A percentile compares a stretch with the other conserved stretches of the same genome.
Conservation (phyloP, 2,797 vertebrate species). For the Chiloscyllium punctatum region DNA sequence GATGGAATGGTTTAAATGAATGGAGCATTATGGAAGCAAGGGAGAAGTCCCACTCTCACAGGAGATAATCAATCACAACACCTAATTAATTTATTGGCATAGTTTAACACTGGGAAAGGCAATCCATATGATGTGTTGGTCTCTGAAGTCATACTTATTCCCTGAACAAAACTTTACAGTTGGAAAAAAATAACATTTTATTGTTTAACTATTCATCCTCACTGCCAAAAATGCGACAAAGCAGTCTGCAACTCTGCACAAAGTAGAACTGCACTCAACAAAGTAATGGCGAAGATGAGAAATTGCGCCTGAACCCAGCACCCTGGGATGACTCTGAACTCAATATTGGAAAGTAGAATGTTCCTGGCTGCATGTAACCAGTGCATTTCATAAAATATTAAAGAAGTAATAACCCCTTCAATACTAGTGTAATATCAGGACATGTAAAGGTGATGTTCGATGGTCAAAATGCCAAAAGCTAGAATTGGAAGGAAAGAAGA, state of each 20-base stretch:
- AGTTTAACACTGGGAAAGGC: not conserved
- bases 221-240: conserved; percentile 17
- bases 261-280: not conserved
- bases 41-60: not conserved
- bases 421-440: not conserved
- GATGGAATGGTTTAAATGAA: not conserved
- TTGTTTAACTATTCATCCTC: not conserved
- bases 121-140: conserved; percentile 19
- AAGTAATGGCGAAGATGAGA: not conserved
- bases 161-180: not conserved
- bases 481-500: not conserved
- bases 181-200: conserved; percentile 28
- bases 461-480: not conserved
- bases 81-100: conserved; percentile 12
- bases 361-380: not conserved
- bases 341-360: not conserved
- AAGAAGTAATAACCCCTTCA: not conserved
- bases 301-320: not conserved
- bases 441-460: not conserved
- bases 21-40: not conserved
- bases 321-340: not conserved
- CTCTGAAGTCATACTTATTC: conserved; percentile 16
- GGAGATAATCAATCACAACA: not conserved
- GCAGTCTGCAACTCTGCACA: not conserved
- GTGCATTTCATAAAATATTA: not conserved